Conservation (phyloP, 2,888 invertebrate species). For the Idaea straminata region DNA sequence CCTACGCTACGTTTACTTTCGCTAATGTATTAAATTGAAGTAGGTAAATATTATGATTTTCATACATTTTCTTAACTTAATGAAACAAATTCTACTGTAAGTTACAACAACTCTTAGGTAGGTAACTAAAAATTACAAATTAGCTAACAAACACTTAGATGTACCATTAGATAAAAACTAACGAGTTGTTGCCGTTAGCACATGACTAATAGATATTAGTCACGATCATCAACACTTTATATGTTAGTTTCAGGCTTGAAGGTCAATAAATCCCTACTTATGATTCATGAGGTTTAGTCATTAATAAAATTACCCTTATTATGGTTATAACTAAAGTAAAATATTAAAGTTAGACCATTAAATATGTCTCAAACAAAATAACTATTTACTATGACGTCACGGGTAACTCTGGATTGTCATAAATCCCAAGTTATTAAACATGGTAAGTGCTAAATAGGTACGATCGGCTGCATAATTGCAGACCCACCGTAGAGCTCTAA, state of each 20-base stretch:
- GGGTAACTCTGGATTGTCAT: no score
- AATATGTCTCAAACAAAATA: no score
- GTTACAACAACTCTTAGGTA: not conserved
- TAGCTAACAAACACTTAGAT: constrained; percentile 40
- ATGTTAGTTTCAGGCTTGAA: constrained; percentile 14
- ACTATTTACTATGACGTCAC: no score
- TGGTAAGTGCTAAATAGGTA: no score
- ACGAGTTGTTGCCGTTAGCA: constrained; percentile 50
- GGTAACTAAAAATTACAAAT: constrained; percentile 31
- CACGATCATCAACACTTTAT: constrained; percentile 45
- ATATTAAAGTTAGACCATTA: no score
- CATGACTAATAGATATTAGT: constrained; percentile 67
- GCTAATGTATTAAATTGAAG: not conserved
- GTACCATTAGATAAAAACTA: constrained; percentile 48
- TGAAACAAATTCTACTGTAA: not conserved
- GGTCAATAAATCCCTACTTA: constrained; percentile 18
- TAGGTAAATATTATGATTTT: not conserved
- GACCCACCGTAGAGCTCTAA: no score
- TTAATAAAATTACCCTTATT: constrained; percentile 2
- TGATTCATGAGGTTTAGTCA: constrained; percentile 27
- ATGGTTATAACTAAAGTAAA: not conserved
- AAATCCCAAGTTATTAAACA: no score
- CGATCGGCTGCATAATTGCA: no score
- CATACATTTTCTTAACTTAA: not conserved
- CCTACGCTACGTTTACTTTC: constrained; percentile 5